These are phyloP conservation scores for Temnothorax rugatulus DNA, from an alignment of 2,888 invertebrate species.

Conservation along the genomic window DNA sequence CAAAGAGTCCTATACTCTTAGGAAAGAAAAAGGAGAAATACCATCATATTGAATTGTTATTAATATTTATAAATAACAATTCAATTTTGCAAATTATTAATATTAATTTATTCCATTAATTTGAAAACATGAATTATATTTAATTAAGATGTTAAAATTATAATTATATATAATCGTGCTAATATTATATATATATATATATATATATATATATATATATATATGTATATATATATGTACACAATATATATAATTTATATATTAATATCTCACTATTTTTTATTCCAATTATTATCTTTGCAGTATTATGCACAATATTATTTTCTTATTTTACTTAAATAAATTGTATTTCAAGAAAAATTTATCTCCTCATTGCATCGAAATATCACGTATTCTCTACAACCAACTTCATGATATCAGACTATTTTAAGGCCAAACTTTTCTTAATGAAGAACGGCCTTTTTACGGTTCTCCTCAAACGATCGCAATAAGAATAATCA, in stretches of 20 bases:
- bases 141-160: no score
- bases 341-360: not conserved
- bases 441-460: constrained; percentile 15
- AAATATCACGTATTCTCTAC: constrained; percentile 5
- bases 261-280: not conserved
- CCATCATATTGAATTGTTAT: not conserved
- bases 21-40: not conserved
- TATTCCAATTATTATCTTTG: not conserved
- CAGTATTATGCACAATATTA: not conserved
- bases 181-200: no score
- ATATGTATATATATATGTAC: no score
- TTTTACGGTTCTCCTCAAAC: constrained; percentile 20
- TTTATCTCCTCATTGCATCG: not conserved
- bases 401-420: not conserved
- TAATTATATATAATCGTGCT: no score
- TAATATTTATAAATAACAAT: not conserved
- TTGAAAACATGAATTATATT: no score
- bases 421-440: constrained; percentile 5
- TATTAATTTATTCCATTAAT: not conserved
- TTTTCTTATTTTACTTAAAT: not conserved
- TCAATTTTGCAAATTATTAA: not conserved
- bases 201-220: no score
- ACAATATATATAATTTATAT: no score
- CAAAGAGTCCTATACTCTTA: not conserved
- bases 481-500: constrained; percentile 34